phyloP scores from a whole-genome alignment of 2,797 vertebrate genomes.

The Helicolenus hilgendorfi region DNA sequence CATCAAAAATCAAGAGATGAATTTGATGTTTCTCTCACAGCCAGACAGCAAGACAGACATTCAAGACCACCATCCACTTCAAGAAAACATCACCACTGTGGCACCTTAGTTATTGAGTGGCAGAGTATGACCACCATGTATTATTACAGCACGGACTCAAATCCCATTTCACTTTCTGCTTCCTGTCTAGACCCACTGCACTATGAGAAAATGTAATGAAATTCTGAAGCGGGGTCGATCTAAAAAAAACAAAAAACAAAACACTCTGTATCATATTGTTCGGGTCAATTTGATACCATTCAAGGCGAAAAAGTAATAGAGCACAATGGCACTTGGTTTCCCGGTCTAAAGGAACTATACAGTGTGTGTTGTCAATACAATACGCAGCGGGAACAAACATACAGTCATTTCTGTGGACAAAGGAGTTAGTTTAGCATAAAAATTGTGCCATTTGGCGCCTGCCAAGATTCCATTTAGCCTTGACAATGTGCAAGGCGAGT shows the following conservation, averaged over 20 bases:
- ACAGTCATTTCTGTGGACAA: conserved; percentile 56
- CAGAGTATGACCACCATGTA: conserved; percentile 11
- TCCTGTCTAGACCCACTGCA: conserved; percentile 38
- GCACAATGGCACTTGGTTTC: conserved; percentile 3
- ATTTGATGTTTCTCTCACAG: conserved; percentile 18
- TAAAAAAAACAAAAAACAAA: not conserved
- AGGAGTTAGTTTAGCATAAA: conserved; percentile 73
- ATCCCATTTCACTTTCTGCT: conserved; percentile 62
- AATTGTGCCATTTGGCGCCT: conserved; percentile 58
- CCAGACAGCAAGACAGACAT: not conserved
- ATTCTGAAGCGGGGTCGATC: conserved; percentile 42
- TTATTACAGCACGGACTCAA: conserved; percentile 55
- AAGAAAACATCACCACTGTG: conserved; percentile 12
- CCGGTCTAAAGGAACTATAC: conserved; percentile 31
- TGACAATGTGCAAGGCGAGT: conserved; percentile 67
- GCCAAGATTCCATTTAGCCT: conserved; percentile 72
- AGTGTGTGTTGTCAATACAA: conserved; percentile 2
- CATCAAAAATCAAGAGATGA: conserved; percentile 7
- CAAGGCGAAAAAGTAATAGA: conserved; percentile 33
- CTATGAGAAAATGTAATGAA: conserved; percentile 63
- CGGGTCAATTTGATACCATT: conserved; percentile 42
- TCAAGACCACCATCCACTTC: not conserved
- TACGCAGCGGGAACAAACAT: conserved; percentile 37
- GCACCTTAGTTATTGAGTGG: conserved; percentile 41
- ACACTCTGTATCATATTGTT: conserved; percentile 11